Base-by-base conservation (phyloP, 2,888 invertebrate species). In the Amiota minor region DNA sequence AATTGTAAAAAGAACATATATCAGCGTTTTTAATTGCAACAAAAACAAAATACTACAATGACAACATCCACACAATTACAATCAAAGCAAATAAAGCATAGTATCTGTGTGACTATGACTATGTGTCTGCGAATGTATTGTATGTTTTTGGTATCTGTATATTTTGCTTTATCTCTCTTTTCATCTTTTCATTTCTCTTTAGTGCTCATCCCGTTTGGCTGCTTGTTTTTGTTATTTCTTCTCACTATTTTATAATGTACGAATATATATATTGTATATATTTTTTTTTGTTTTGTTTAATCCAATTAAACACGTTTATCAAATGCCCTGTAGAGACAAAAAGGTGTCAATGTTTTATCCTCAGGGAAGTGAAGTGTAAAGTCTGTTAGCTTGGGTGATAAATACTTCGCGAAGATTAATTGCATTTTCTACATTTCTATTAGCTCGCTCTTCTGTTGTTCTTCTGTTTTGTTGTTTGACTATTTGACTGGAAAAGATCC, bases 1-100 rank as follows among this genome's bases (percentile, higher is more conserved):
- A 86, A 86, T 85, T 85, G 83, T 82, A 84, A 84, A 84, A 86
- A 82, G 78, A 78, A 82, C 84, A 86, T 84, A 84, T 86, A 84
- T 84, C 86, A 84, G 85, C 85, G 82, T 75, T 86, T 84, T 85
- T 82, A 85, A 83, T 85, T 83, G 86, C 84, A 75, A 77, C 79
- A 80, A 71, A 73, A 79, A 75, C 75, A 75, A 74, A 4, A 53
- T 9, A 53, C 62, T 45, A 62, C 62, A 62, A 62, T 45, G 2
- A 62, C 14, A 35, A 62, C 45, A 53, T 2, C 0, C 53, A 53
- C 12, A 53, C 12, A 12, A 53, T 53, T 53, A 2, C 35, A 20
- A 35, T 45, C 23, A 62, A 62, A 62, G 45, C 62, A 35, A 62
- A 62, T 62, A 62, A 18, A 14, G 35, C 59, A 59, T n/a, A 23